phyloP scores from a whole-genome alignment of 2,797 vertebrate genomes.

The Chaetophractus vellerosus region DNA sequence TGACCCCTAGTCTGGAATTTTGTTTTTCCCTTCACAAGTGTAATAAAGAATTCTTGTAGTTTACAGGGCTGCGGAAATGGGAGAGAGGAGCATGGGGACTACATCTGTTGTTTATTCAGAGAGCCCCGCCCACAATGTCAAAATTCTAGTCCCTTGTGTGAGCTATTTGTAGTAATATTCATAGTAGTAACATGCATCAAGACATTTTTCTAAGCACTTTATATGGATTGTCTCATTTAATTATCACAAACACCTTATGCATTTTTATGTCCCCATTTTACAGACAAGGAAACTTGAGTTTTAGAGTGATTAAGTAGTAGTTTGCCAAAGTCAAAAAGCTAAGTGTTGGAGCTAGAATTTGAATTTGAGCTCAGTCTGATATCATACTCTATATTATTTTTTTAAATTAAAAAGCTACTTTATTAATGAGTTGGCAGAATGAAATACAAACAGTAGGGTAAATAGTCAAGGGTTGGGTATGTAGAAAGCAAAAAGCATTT shows the following conservation, averaged over 20 bases:
- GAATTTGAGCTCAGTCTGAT: constrained; percentile 19
- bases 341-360: constrained; percentile 29
- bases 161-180: not conserved
- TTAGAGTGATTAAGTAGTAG: constrained; percentile 43
- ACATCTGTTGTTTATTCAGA: not conserved
- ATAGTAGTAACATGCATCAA: not conserved
- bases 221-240: not conserved
- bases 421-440: too few species aligned
- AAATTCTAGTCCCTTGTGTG: not conserved
- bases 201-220: not conserved
- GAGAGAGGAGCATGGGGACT: not conserved
- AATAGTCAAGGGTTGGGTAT: too few species aligned
- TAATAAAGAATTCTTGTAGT: constrained; percentile 61
- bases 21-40: constrained; percentile 40
- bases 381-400: not conserved
- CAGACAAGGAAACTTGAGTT: constrained; percentile 34
- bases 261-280: constrained; percentile 65
- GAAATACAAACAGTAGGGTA: too few species aligned
- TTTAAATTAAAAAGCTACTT: too few species aligned
- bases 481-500: too few species aligned
- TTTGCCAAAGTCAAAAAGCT: constrained; percentile 12
- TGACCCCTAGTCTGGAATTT: constrained; percentile 2
- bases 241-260: not conserved
- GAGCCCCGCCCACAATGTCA: not conserved
- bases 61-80: not conserved